Base-by-base conservation (phyloP, 2,113 vertebrate species). In the Grammomys surdaster region DNA sequence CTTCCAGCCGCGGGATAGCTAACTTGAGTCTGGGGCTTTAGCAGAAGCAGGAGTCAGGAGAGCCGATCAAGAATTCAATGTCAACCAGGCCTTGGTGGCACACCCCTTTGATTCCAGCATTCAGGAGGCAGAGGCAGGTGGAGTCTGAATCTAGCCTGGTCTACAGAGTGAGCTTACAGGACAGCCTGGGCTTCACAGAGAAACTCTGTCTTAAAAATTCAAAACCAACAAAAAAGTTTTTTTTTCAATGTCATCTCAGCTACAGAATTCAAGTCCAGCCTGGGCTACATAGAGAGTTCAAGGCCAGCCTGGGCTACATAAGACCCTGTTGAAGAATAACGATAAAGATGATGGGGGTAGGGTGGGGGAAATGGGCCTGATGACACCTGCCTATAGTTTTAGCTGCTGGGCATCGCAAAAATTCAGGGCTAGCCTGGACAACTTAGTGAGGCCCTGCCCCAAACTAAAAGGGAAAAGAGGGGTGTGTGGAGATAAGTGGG, bases 1-100 rank as follows among this genome's bases (percentile, higher is more conserved):
- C 54, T 46, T 86, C 43, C 0, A 13, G 69, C 78, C 87, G 2
- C 0, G 7, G 87, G 17, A 13, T 9, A 28, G 70, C 31, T 16
- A 80, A 51, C 77, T 20, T n/a, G 7, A 0, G 31, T 22, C 60
- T 24, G n/a, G 54, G 93, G 12, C 63, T 90, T 76, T 9, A 10
- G 93, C 65, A 31, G 51, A 24, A 43, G 56, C n/a, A 28, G 40
- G 48, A 48, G 40, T 43, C 82, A 63, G 16, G 40, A 86, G 63
- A 28, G 31, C 13, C 43, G 1, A 86, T 22, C 84, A 85, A 56
- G 20, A 84, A 24, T 63, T 84, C 58, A 16, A 63, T 82, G 80
- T 82, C 56, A 82, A 11, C 11, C 3, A 2, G 80, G 22, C 7
- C 0, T 4, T 28, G 33, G 80, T 60, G 24, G 56, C 7, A 0